These are phyloP conservation scores for Mayetiola destructor DNA, from an alignment of 2,888 invertebrate species.

Conservation along the genomic window DNA sequence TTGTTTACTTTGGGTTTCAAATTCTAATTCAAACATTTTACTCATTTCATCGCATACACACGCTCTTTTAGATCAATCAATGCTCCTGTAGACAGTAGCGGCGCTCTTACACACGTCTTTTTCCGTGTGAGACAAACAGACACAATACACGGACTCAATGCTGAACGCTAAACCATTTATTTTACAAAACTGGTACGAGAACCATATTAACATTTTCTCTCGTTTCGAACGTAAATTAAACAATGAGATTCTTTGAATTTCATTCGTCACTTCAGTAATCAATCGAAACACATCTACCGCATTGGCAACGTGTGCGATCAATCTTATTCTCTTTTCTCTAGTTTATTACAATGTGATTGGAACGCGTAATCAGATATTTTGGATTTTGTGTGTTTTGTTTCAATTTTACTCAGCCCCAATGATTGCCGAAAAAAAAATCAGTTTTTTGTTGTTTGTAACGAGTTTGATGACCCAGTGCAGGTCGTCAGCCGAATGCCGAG, in stretches of 20 bases:
- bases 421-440: background rate
- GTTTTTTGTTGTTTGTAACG: no score
- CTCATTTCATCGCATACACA: background rate
- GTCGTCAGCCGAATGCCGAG: no score
- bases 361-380: background rate
- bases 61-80: no score
- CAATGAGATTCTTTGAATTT: background rate
- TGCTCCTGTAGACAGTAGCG: no score
- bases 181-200: background rate
- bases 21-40: conserved; percentile 7
- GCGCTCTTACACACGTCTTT: background rate
- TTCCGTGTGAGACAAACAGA: background rate
- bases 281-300: no score
- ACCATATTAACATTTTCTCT: conserved; percentile 6
- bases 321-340: conserved; percentile 3
- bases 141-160: background rate
- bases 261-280: no score
- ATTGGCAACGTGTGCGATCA: background rate
- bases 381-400: background rate
- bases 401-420: background rate
- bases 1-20: conserved; percentile 10
- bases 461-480: background rate
- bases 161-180: conserved; percentile 1
- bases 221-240: no score
- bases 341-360: no score